phyloP scores from a whole-genome alignment of 2,888 invertebrate species.

The Ischnura elegans region DNA sequence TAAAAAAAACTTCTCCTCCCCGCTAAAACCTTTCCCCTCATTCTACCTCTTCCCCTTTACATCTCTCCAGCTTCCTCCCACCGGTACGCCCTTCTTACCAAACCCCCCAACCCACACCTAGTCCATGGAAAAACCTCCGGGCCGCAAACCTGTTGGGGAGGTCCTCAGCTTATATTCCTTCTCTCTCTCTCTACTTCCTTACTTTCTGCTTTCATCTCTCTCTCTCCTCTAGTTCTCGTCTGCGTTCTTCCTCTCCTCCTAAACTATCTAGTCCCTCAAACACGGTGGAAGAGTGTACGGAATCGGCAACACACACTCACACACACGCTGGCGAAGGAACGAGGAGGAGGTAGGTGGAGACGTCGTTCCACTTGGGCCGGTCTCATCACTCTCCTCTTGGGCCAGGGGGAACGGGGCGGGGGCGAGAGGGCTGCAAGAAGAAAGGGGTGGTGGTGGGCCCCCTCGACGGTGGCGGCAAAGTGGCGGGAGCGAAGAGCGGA shows the following conservation, averaged over 20 bases:
- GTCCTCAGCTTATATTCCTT: neutral
- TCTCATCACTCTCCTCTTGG: neutral
- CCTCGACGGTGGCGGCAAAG: neutral
- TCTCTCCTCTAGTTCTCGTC: neutral
- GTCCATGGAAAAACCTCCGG: conserved; percentile 7
- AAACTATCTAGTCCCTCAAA: neutral
- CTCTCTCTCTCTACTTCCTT: neutral
- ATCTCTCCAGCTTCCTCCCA: neutral
- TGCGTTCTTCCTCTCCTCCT: neutral
- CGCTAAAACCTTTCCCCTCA: neutral
- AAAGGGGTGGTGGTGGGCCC: neutral
- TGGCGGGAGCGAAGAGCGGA: neutral
- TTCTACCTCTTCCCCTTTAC: neutral
- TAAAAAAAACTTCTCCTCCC: too few species aligned
- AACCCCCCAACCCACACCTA: neutral
- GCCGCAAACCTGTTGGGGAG: conserved; percentile 53
- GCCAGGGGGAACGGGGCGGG: neutral
- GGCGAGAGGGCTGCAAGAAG: neutral
- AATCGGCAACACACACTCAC: neutral
- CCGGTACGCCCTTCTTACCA: neutral
- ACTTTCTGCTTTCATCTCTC: neutral
- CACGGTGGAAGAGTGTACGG: neutral
- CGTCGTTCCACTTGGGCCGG: conserved; percentile 56
- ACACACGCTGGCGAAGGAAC: neutral
- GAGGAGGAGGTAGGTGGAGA: neutral